phyloP scores from a whole-genome alignment of 2,113 vertebrate species.

The Hiodon tergisus region DNA sequence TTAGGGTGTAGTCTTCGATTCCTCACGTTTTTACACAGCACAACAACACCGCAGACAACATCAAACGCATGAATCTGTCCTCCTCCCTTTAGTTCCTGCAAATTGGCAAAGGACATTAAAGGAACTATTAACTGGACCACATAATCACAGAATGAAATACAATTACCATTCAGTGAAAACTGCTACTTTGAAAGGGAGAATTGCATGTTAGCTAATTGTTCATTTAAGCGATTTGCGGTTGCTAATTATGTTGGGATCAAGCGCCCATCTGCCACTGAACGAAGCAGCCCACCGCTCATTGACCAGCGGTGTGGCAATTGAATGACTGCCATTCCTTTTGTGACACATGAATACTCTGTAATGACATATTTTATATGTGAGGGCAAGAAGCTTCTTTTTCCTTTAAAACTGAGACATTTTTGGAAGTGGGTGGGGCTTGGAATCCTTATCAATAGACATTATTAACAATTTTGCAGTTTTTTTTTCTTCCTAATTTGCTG shows the following conservation, averaged over 20 bases:
- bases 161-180: constrained; percentile 91
- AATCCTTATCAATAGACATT: constrained; percentile 19
- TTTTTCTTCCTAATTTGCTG: background rate
- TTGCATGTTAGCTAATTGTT: constrained; percentile 99
- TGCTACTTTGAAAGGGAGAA: constrained; percentile 83
- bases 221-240: constrained; percentile 93
- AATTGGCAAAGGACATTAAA: constrained; percentile 65
- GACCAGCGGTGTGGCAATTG: constrained; percentile 97
- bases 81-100: background rate
- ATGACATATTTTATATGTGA: constrained; percentile 99
- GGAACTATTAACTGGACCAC: constrained; percentile 79
- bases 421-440: constrained; percentile 67
- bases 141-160: constrained; percentile 79
- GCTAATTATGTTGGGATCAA: constrained; percentile 96
- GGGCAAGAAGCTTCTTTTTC: constrained; percentile 84
- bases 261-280: constrained; percentile 92
- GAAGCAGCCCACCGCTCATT: constrained; percentile 88
- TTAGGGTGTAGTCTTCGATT: constrained; percentile 48
- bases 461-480: constrained; percentile 15
- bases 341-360: constrained; percentile 97
- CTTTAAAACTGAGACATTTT: constrained; percentile 21
- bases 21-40: constrained; percentile 14
- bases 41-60: no score
- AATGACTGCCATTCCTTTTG: constrained; percentile 96
- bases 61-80: constrained; percentile 48